Conservation (phyloP, 1,140 invertebrate genomes). For the Lanistes nyassanus region DNA sequence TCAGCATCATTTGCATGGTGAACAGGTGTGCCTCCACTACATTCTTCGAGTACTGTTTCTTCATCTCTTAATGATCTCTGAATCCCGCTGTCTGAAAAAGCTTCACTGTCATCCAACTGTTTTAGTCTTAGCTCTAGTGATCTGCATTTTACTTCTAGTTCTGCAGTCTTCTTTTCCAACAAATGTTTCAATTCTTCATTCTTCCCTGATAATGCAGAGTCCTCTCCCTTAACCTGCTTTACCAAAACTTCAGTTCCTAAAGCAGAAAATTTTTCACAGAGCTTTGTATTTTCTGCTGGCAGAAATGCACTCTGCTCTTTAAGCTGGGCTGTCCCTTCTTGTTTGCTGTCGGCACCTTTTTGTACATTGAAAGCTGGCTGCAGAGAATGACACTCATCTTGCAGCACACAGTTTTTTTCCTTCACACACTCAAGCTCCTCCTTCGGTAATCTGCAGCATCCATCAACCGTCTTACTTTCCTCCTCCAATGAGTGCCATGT, state of each 20-base stretch:
- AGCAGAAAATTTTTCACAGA: too few relatives aligned
- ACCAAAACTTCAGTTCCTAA: too few relatives aligned
- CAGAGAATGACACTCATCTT: slow-evolving; percentile 7
- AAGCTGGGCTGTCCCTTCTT: background rate
- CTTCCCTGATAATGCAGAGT: too few relatives aligned
- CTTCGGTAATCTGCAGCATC: background rate
- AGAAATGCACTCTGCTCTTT: background rate
- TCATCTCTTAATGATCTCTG: slow-evolving; percentile 28
- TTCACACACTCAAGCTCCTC: slow-evolving; percentile 20
- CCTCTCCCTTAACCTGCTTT: too few relatives aligned
- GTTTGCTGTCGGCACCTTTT: slow-evolving; percentile 17
- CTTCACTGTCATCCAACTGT: too few relatives aligned
- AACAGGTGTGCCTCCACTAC: slow-evolving; percentile 24
- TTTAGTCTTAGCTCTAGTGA: too few relatives aligned
- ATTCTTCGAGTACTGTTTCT: slow-evolving; percentile 26
- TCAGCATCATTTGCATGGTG: slow-evolving; percentile 18
- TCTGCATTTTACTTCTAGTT: too few relatives aligned
- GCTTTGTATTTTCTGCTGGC: background rate
- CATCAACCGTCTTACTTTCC: too few relatives aligned
- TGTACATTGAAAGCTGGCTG: slow-evolving; percentile 13
- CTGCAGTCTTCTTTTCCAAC: slow-evolving; percentile 13
- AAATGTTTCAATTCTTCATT: slow-evolving; percentile 15
- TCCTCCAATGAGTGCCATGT: too few relatives aligned
- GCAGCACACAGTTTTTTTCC: slow-evolving; percentile 26
- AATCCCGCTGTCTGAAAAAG: slow-evolving; percentile 24